Percentiles rank a stretch among this genome's conserved stretches.
phyloP scores from a whole-genome alignment of 2,797 vertebrate genomes.

The Clarias platycephalus region DNA sequence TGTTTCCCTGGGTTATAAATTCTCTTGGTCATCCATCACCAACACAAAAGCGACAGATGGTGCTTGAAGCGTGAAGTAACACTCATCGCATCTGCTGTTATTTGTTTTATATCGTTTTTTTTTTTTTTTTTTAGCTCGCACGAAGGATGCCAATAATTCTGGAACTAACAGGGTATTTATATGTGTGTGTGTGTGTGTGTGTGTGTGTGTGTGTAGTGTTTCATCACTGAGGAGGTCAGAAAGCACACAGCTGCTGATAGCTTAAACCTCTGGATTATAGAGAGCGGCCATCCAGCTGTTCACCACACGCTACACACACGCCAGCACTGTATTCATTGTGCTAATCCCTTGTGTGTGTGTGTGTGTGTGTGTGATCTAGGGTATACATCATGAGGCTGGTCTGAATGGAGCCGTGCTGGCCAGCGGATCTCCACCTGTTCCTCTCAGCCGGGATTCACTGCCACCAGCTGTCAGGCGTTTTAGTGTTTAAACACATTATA shows the following conservation, averaged over 20 bases:
- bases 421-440: conserved; percentile 62
- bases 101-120: neutral
- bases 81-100: conserved; percentile 16
- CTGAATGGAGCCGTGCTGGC: conserved; percentile 35
- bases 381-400: conserved; percentile 12
- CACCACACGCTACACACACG: conserved; percentile 28
- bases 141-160: conserved; percentile 2
- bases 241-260: conserved; percentile 28
- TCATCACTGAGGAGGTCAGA: neutral
- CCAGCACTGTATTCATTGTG: conserved; percentile 17
- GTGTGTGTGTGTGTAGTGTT: neutral
- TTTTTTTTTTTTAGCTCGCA: too few relatives aligned
- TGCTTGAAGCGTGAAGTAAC: neutral
- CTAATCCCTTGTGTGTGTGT: conserved; percentile 41
- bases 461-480: conserved; percentile 83
- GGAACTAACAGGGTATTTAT: neutral
- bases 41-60: conserved; percentile 21
- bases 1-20: conserved; percentile 25
- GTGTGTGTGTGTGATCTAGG: neutral
- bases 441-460: conserved; percentile 87
- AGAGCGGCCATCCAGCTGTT: conserved; percentile 40
- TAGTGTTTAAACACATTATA: conserved; percentile 12
- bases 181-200: too few relatives aligned
- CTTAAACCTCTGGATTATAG: conserved; percentile 31
- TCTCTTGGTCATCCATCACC: conserved; percentile 18